Percentiles rank a stretch among this genome's conserved stretches.
Conservation (phyloP, 2,888 invertebrate species). For the Eurytoma californica region DNA sequence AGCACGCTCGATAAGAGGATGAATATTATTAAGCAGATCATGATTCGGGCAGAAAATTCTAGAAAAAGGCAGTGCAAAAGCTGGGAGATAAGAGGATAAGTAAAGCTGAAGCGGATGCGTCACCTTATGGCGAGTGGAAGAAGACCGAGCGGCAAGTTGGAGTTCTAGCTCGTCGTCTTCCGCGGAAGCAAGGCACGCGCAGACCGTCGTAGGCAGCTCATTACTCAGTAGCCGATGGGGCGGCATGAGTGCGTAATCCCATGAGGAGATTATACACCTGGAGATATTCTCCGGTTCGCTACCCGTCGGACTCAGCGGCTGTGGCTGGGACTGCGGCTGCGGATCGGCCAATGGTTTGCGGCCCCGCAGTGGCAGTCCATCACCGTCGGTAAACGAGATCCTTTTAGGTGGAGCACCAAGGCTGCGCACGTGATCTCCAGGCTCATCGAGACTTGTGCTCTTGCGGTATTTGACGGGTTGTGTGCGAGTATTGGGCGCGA, state of each 20-base stretch:
- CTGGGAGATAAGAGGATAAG: too few species aligned
- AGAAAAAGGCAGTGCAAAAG: too few species aligned
- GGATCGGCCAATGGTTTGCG: slow-evolving; percentile 68
- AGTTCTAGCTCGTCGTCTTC: slow-evolving; percentile 80
- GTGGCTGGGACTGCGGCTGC: slow-evolving; percentile 63
- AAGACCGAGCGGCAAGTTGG: slow-evolving; percentile 46
- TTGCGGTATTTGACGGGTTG: slow-evolving; percentile 78
- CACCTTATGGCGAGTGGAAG: slow-evolving; percentile 34
- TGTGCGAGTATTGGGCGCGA: slow-evolving; percentile 24
- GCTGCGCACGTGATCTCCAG: slow-evolving; percentile 72
- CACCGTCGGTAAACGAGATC: slow-evolving; percentile 84
- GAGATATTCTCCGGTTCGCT: slow-evolving; percentile 71
- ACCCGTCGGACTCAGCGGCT: slow-evolving; percentile 66
- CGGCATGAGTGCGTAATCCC: slow-evolving; percentile 81
- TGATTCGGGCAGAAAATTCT: too few species aligned
- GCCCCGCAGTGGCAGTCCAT: slow-evolving; percentile 75
- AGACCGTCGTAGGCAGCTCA: slow-evolving; percentile 79
- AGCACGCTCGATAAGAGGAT: too few species aligned
- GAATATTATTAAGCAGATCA: too few species aligned
- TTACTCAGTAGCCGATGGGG: slow-evolving; percentile 80
- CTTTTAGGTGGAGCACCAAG: slow-evolving; percentile 78
- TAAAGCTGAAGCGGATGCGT: neutral
- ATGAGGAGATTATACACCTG: slow-evolving; percentile 72
- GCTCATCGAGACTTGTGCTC: slow-evolving; percentile 84
- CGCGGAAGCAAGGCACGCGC: slow-evolving; percentile 82